Conservation (phyloP, 2,797 vertebrate genomes). For the Coendou prehensilis region DNA sequence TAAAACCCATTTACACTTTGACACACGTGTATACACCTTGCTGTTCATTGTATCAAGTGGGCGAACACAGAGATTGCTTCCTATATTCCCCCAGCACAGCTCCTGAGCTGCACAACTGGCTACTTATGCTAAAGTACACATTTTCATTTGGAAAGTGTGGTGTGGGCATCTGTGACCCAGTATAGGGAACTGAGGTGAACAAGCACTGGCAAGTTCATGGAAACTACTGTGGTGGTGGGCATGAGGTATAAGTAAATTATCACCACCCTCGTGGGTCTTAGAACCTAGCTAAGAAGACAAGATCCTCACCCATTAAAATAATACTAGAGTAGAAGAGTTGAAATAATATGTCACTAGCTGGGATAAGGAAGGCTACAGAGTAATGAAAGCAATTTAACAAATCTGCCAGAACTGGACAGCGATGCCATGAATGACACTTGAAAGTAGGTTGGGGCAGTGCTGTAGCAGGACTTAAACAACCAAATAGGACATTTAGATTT, state of each 20-base stretch:
- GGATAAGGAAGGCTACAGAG: not conserved
- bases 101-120: not conserved
- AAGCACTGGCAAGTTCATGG: not conserved
- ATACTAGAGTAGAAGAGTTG: not conserved
- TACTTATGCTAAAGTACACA: not conserved
- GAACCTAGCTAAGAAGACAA: not conserved
- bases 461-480: not conserved
- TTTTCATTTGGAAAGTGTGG: not conserved
- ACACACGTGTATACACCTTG: not conserved
- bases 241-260: not conserved
- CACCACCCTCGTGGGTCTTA: not conserved
- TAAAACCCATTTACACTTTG: not conserved
- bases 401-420: not conserved
- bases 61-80: not conserved
- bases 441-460: not conserved
- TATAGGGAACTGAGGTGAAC: not conserved
- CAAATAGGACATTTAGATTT: not conserved
- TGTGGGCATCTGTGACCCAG: not conserved
- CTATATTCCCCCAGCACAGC: not conserved
- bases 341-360: not conserved
- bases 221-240: not conserved
- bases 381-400: not conserved
- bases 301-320: not conserved
- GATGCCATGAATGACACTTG: not conserved
- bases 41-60: not conserved